Conservation (phyloP, 2,888 invertebrate species). For the Melanostoma scalare region DNA sequence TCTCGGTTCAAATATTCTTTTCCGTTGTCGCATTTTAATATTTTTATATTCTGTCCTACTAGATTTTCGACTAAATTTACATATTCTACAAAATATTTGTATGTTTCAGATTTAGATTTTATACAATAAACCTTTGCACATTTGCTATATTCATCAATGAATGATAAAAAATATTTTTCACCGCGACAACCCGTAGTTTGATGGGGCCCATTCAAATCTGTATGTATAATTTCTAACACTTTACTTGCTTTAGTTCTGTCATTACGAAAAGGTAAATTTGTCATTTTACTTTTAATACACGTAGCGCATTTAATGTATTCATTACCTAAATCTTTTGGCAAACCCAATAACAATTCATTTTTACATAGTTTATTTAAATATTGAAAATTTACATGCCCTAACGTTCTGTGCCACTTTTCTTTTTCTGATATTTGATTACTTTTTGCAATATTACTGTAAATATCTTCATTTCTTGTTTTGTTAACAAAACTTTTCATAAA, state of each 20-base stretch:
- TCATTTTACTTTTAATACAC: slow-evolving; percentile 66
- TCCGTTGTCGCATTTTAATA: not conserved
- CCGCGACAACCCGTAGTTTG: slow-evolving; percentile 44
- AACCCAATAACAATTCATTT: slow-evolving; percentile 49
- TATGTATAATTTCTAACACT: slow-evolving; percentile 54
- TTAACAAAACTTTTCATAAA: slow-evolving; percentile 31
- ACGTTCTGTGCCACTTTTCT: slow-evolving; percentile 62
- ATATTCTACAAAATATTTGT: slow-evolving; percentile 15
- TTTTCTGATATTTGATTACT: slow-evolving; percentile 52
- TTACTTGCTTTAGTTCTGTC: slow-evolving; percentile 48
- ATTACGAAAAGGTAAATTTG: slow-evolving; percentile 57
- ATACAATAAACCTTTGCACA: slow-evolving; percentile 14
- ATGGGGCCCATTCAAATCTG: slow-evolving; percentile 49
- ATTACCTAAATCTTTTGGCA: slow-evolving; percentile 39
- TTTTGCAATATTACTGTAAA: not conserved
- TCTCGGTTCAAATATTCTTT: slow-evolving; percentile 13
- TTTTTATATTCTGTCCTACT: slow-evolving; percentile 13
- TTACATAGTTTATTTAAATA: slow-evolving; percentile 55
- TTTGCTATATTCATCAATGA: slow-evolving; percentile 31
- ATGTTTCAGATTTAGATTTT: slow-evolving; percentile 12
- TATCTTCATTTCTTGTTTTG: slow-evolving; percentile 15
- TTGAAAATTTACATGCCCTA: slow-evolving; percentile 62
- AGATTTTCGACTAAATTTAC: slow-evolving; percentile 20
- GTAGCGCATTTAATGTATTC: slow-evolving; percentile 49
- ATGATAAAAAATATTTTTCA: slow-evolving; percentile 72